phyloP scores from a whole-genome alignment of 2,888 invertebrate species.

The Diogma glabrata region DNA sequence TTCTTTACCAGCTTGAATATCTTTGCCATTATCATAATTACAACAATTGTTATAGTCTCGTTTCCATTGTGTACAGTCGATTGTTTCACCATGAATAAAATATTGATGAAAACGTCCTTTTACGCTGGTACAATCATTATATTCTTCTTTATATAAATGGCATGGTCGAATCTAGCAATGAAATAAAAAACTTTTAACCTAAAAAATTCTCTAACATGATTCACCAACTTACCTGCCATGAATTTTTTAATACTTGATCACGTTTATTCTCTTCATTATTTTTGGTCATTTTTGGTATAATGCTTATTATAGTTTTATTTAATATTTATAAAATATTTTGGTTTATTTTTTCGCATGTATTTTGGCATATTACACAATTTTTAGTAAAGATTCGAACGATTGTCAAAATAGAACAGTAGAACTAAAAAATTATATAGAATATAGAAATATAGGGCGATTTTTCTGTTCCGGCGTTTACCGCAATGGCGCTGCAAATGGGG shows the following conservation, averaged over 20 bases:
- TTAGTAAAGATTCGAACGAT: neutral
- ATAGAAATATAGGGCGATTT: too few relatives aligned
- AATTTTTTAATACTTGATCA: constrained; percentile 2
- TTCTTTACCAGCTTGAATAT: constrained; percentile 49
- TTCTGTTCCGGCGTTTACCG: too few relatives aligned
- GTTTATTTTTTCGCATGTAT: neutral
- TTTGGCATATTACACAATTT: constrained; percentile 5
- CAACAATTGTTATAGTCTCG: constrained; percentile 63
- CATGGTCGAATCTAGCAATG: constrained; percentile 59
- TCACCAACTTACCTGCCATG: constrained; percentile 5
- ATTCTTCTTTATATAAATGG: constrained; percentile 69
- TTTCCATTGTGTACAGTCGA: constrained; percentile 72
- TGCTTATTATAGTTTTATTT: neutral
- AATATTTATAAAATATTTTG: neutral
- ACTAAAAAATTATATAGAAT: neutral
- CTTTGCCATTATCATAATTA: constrained; percentile 47
- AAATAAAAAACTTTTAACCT: neutral
- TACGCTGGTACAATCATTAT: constrained; percentile 64
- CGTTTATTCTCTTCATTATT: neutral
- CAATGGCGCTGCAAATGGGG: too few relatives aligned
- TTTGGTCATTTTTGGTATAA: too few relatives aligned
- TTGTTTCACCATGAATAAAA: constrained; percentile 60
- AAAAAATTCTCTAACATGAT: neutral
- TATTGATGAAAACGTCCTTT: constrained; percentile 74
- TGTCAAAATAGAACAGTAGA: neutral